Evolutionary conservation across 2,888 invertebrate species (phyloP), one percentile per base, ranked within the genome.

Genomic region (Tineola bisselliella): DNA sequence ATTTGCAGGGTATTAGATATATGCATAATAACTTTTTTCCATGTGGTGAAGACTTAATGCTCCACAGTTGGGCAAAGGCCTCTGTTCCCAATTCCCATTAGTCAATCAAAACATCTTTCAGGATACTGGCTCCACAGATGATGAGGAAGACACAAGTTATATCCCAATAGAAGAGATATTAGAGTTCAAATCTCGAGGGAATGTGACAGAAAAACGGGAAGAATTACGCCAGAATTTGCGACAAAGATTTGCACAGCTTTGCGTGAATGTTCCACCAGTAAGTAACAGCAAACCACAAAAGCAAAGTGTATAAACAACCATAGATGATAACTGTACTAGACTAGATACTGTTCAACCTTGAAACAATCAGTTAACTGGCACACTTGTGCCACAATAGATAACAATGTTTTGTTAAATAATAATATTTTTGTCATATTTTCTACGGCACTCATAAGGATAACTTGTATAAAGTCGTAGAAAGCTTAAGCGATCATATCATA

Each of bases 81-180:
- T n/a, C n/a, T n/a, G n/a, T n/a, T n/a, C n/a, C 88, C 77, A 19
- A 15, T 15, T 44, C 11, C 11, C n/a, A 1, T 60, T 56, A 38
- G 43, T 11, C 15, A 44, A 12, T 13, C 2, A 25, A 25, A 25
- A 25, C 6, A 25, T 25, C 10, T 74, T 80, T 57, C 72, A 94
- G 94, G 92, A 94, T 70, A 91, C 92, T 65, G 93, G 92, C 87
- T 91, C 93, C 67, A 92, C 91, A 66, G 93, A 92, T 64, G 93
- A 93, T 67, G 91, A 93, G 10, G 48, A 93, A 67, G 92, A 91
- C 70, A 90, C 89, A 68, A 90, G 92, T 84, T 91, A 92, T 88
- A 96, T 96, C 88, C 94, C 96, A 66, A 91, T 92, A 69, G 96
- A 96, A 81, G 96, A 96, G 78, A 93, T 97, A 66, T 88, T 91